Evolutionary conservation across 2,797 vertebrate species (phyloP).

Genomic region (Serranus cabrilla): DNA sequence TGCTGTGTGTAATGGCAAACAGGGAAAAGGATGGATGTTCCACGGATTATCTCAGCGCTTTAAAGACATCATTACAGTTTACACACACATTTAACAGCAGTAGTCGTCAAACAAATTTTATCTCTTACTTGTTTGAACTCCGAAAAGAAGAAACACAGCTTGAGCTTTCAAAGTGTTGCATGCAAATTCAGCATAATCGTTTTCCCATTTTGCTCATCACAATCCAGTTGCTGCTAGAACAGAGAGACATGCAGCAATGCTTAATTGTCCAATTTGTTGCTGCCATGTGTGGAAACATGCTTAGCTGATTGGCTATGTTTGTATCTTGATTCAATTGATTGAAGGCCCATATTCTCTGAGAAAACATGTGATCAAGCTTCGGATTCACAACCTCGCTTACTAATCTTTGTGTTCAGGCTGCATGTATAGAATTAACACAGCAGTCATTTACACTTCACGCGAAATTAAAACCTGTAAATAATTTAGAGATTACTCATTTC

Average conservation of each 20-base stretch:
- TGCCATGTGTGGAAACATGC: conserved; percentile 44
- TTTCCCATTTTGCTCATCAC: conserved; percentile 43
- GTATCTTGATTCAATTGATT: conserved; percentile 19
- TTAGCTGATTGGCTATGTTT: conserved; percentile 25
- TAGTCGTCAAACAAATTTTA: conserved; percentile 47
- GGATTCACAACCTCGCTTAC: neutral
- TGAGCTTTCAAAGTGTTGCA: conserved; percentile 50
- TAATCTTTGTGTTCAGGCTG: neutral
- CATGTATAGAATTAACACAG: neutral
- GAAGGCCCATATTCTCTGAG: neutral
- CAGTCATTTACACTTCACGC: neutral
- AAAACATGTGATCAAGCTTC: neutral
- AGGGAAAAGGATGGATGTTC: conserved; percentile 31
- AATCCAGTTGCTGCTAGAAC: conserved; percentile 43
- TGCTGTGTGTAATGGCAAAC: conserved; percentile 26
- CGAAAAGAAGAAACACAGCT: conserved; percentile 57
- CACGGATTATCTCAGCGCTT: conserved; percentile 29
- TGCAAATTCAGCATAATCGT: conserved; percentile 42
- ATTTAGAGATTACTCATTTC: neutral
- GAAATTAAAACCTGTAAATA: neutral
- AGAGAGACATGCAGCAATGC: conserved; percentile 47
- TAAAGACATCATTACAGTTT: conserved; percentile 52
- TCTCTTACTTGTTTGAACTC: conserved; percentile 59
- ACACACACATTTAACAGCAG: conserved; percentile 46
- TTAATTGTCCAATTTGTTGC: conserved; percentile 60